phyloP scores from a whole-genome alignment of 2,888 invertebrate genomes.

The Drosophila atroscutellata region DNA sequence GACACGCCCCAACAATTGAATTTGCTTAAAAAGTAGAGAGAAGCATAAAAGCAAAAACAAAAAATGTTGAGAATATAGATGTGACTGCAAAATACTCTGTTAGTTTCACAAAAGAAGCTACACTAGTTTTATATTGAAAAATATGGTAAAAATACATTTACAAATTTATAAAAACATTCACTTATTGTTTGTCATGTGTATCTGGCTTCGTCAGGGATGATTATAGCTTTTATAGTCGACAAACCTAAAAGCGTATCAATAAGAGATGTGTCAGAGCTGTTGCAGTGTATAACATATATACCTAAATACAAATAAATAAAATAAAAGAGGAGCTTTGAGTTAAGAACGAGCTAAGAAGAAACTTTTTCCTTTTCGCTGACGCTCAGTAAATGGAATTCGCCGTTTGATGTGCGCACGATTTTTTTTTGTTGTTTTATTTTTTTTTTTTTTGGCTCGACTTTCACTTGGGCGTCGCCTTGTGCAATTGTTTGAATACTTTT shows the following conservation, averaged over 20 bases:
- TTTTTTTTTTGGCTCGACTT: slow-evolving; percentile 43
- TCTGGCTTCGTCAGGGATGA: neutral
- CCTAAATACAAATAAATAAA: slow-evolving; percentile 24
- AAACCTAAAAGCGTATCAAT: neutral
- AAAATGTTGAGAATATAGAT: too few relatives aligned
- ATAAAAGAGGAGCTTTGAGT: slow-evolving; percentile 29
- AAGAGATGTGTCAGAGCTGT: neutral
- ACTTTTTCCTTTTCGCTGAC: slow-evolving; percentile 71
- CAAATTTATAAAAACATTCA: neutral
- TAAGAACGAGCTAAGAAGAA: slow-evolving; percentile 44
- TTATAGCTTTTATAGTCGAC: neutral
- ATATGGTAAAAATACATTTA: neutral
- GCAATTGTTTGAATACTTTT: slow-evolving; percentile 81
- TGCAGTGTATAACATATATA: slow-evolving; percentile 19
- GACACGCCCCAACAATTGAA: slow-evolving; percentile 74
- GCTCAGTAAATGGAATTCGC: slow-evolving; percentile 78
- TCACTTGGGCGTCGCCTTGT: slow-evolving; percentile 79
- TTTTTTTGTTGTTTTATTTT: slow-evolving; percentile 15
- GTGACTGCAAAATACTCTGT: slow-evolving; percentile 11
- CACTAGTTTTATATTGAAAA: neutral
- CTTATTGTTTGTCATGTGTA: neutral
- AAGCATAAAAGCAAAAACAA: neutral
- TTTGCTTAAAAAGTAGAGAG: slow-evolving; percentile 49
- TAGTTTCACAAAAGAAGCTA: neutral
- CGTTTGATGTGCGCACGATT: slow-evolving; percentile 73